phyloP scores from a whole-genome alignment of 2,797 vertebrate species.

The Gadopsis marmoratus region DNA sequence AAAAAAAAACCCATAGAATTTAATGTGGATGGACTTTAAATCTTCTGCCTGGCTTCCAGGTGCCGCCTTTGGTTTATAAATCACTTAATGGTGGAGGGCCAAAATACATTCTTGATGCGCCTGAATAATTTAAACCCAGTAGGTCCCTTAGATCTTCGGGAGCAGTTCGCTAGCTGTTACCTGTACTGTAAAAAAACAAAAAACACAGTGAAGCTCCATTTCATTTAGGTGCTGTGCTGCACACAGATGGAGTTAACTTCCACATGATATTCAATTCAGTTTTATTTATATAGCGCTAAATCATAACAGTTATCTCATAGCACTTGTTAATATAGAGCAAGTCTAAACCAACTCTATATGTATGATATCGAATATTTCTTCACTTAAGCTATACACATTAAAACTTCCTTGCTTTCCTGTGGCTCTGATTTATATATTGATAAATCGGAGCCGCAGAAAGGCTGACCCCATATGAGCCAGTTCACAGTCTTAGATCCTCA shows the following conservation, averaged over 20 bases:
- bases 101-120: constrained; percentile 22
- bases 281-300: no score
- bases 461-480: no score
- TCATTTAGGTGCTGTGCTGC: neutral
- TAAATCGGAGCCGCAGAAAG: no score
- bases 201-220: neutral
- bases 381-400: neutral
- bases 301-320: no score
- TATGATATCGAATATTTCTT: no score
- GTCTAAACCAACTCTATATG: no score
- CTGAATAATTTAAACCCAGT: constrained; percentile 4
- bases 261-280: neutral
- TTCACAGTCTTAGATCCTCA: no score
- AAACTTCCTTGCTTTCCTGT: neutral
- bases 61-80: constrained; percentile 14
- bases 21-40: constrained; percentile 5
- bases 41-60: constrained; percentile 14
- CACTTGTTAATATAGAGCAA: no score
- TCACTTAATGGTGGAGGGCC: constrained; percentile 9
- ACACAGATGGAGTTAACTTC: neutral
- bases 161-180: neutral
- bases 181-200: neutral
- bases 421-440: no score
- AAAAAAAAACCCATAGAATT: neutral
- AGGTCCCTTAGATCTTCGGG: constrained; percentile 9